A percentile compares a stretch with the other conserved stretches of the same genome.
phyloP scores from a whole-genome alignment of 2,797 vertebrate species.

The Paramormyrops hopkinsi region DNA sequence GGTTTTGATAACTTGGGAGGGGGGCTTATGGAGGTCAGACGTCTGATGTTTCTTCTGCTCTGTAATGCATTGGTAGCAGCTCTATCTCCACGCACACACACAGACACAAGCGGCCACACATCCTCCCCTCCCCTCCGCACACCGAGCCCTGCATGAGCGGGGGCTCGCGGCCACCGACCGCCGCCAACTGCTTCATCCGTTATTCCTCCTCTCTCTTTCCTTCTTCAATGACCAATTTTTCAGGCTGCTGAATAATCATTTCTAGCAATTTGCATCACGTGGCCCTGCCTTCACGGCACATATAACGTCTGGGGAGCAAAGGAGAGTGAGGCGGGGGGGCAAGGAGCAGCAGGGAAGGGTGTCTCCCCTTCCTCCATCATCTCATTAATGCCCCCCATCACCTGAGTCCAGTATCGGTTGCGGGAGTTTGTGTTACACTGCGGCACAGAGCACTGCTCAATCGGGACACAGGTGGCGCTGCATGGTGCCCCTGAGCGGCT shows the following conservation, averaged over 20 bases:
- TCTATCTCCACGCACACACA: background rate
- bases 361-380: background rate
- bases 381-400: slow-evolving; percentile 27
- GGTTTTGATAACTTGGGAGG: background rate
- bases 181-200: background rate
- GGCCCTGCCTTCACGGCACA: background rate
- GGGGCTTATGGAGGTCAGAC: background rate
- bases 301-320: slow-evolving; percentile 20
- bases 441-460: slow-evolving; percentile 9
- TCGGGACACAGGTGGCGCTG: slow-evolving; percentile 9
- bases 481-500: background rate
- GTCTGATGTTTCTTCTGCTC: background rate
- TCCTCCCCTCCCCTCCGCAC: background rate
- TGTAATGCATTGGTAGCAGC: background rate
- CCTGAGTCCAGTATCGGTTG: background rate
- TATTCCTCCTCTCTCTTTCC: slow-evolving; percentile 7
- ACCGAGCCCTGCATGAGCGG: background rate
- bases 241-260: slow-evolving; percentile 30
- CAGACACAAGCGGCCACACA: background rate
- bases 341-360: slow-evolving; percentile 3
- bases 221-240: slow-evolving; percentile 20
- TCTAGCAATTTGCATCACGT: slow-evolving; percentile 15
- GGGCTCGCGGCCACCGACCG: background rate
- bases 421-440: slow-evolving; percentile 16
- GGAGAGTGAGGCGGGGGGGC: background rate